Conservation (phyloP, 2,888 invertebrate genomes). For the Neoaliturus tenellus region DNA sequence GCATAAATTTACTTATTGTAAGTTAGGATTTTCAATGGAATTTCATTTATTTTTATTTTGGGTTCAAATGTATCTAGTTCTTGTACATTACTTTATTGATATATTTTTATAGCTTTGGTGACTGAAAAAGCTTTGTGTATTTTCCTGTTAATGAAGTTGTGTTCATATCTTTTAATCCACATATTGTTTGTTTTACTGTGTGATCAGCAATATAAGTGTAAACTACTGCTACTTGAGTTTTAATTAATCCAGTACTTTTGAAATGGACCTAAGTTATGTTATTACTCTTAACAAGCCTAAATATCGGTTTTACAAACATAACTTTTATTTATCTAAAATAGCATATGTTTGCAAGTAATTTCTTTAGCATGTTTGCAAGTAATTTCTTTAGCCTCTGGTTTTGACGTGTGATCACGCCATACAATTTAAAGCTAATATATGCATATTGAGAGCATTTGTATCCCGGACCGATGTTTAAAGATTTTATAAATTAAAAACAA, state of each 20-base stretch:
- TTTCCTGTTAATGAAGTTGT: not conserved
- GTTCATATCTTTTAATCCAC: not conserved
- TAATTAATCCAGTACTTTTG: not conserved
- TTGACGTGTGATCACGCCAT: no score
- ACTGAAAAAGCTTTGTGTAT: not conserved
- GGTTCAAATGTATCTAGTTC: not conserved
- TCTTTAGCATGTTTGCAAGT: no score
- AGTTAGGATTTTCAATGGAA: not conserved
- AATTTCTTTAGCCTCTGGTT: no score
- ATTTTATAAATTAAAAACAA: no score
- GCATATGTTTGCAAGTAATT: no score
- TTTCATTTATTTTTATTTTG: not conserved
- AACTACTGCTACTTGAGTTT: not conserved
- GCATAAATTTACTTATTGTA: not conserved
- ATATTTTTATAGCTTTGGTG: not conserved
- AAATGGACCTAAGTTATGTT: no score
- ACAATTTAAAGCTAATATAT: no score
- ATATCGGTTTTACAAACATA: no score
- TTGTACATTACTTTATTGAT: not conserved
- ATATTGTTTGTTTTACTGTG: not conserved
- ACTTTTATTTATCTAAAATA: no score
- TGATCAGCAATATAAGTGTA: constrained; percentile 23
- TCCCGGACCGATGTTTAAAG: no score
- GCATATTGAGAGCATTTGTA: no score
- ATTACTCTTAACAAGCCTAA: no score